Evolutionary conservation across 2,888 invertebrate species (phyloP), one percentile per base, ranked within the genome.

Genomic region (Caenorhabditis sp.): DNA sequence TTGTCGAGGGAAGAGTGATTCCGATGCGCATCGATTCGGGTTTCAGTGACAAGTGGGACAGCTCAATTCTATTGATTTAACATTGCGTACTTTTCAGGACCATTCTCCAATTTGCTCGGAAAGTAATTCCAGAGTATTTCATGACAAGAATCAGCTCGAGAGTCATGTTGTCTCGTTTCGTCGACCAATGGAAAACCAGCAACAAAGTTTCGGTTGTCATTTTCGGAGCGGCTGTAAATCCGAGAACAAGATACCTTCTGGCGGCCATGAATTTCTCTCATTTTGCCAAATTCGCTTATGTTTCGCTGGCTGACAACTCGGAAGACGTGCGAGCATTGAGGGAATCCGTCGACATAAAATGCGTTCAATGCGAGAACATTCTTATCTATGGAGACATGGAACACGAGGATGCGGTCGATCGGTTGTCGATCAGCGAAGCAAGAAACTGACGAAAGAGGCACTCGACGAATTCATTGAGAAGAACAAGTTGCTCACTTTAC

Each of bases 341-440:
- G 30, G 74, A 80, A 6, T 85, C 85, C 0, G 65, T 88, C 20
- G 81, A 78, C 43, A 83, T 88, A 37, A 79, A 84, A 30, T 87
- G 86, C 58, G 77, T 61, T 5, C 55, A 83, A 32, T 86, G 86
- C 70, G 91, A 91, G 68, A 90, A 90, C 24, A 77, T 91, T 27
- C 85, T 91, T 43, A 85, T 91, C 72, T 91, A 91, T 85, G 90
- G 90, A 76, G 91, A 91, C 62, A 88, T 89, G 43, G 86, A 87
- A 4, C 82, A 87, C 78, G 61, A 68, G 22, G 88, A 87, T 17
- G 85, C 86, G 7, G 75, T 86, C 1, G 86, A 78, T 26, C 78
- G 83, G 39, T 50, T 87, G 7, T 79, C 83, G 6, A 79, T 82
- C 26, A 76, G 79, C 22, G 79, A 81, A 50, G 80, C 78, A 83